These are phyloP conservation scores for Pollimyrus isidori DNA, from an alignment of 2,113 vertebrate species.

Conservation along the genomic window DNA sequence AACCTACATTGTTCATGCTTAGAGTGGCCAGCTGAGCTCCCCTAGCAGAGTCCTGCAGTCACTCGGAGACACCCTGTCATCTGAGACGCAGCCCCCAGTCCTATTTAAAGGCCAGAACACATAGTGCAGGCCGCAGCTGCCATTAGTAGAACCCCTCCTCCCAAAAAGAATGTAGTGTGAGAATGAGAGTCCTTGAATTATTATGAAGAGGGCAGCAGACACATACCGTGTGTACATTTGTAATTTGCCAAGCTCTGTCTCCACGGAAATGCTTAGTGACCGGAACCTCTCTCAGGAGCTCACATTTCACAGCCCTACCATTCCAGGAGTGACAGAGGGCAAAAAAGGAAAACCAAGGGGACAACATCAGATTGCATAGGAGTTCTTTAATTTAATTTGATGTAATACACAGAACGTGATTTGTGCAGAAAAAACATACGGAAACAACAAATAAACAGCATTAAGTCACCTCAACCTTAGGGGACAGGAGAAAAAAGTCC, in stretches of 20 bases:
- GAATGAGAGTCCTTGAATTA: not conserved
- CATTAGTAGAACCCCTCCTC: conserved; percentile 20
- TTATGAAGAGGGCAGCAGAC: not conserved
- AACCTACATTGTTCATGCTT: not conserved
- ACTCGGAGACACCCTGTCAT: not conserved
- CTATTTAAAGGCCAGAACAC: conserved; percentile 9
- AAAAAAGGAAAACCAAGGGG: conserved; percentile 2
- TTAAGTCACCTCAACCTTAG: not conserved
- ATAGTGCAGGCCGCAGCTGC: conserved; percentile 49
- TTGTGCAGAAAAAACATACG: conserved; percentile 14
- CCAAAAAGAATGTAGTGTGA: not conserved
- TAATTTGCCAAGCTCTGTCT: not conserved
- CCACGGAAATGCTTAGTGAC: not conserved
- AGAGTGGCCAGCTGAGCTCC: not conserved
- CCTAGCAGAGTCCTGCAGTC: not conserved
- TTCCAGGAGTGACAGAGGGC: not conserved
- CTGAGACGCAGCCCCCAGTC: not conserved
- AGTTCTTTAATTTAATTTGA: conserved; percentile 48
- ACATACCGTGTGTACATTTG: not conserved
- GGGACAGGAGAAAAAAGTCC: not conserved
- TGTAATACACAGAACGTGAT: conserved; percentile 40
- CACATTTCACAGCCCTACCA: not conserved
- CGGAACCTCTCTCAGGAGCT: not conserved
- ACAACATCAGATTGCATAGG: conserved; percentile 51
- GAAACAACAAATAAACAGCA: conserved; percentile 23